These are phyloP conservation scores for Leucophenga varia DNA, from an alignment of 1,140 invertebrate species.

Conservation along the genomic window DNA sequence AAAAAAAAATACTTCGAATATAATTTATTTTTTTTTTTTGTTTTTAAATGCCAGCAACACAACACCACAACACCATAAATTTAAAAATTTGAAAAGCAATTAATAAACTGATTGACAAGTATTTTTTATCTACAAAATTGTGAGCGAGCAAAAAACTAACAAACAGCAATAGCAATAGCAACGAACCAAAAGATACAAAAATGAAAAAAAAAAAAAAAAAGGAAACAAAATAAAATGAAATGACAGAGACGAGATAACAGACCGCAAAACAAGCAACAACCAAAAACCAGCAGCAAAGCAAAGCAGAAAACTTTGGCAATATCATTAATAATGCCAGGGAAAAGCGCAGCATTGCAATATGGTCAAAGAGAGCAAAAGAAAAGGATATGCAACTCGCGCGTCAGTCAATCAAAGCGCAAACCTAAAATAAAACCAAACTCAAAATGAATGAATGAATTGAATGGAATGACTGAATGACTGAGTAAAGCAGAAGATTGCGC, in stretches of 20 bases:
- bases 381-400: conserved; percentile 45
- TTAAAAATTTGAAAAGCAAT: conserved; percentile 54
- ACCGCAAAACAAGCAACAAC: conserved; percentile 49
- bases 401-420: conserved; percentile 53
- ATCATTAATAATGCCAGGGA: conserved; percentile 50
- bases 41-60: neutral
- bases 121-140: conserved; percentile 45
- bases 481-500: no score
- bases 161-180: conserved; percentile 35
- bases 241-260: conserved; percentile 53
- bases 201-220: no score
- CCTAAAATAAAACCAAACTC: conserved; percentile 29
- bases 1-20: no score
- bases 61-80: conserved; percentile 46
- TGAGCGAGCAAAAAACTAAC: conserved; percentile 10
- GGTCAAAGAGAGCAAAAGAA: neutral
- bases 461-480: no score
- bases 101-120: conserved; percentile 54
- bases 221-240: no score
- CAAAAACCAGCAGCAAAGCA: conserved; percentile 7
- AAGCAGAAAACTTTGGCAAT: conserved; percentile 47
- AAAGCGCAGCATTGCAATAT: conserved; percentile 36
- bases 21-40: no score
- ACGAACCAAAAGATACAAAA: conserved; percentile 19
- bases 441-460: conserved; percentile 55